Conservation (phyloP, 2,113 vertebrate genomes). For the Sclerurus mexicanus region DNA sequence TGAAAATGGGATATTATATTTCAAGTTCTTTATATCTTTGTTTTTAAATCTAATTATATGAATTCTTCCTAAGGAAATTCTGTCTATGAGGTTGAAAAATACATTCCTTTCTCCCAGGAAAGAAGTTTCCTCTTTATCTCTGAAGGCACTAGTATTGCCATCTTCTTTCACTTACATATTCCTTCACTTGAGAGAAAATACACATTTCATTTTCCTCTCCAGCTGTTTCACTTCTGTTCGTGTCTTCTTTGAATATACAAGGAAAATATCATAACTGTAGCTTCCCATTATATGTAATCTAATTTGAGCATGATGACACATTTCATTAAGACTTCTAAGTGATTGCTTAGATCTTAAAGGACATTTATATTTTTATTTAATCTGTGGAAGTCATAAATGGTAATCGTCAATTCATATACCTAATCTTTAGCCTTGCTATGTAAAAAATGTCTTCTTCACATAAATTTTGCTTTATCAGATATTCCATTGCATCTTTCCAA, state of each 20-base stretch:
- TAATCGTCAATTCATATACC: background rate
- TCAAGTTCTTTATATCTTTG: background rate
- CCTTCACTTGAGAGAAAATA: conserved; percentile 36
- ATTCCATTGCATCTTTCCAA: background rate
- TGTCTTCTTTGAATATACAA: background rate
- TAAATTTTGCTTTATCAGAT: background rate
- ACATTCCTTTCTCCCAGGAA: background rate
- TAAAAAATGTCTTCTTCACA: background rate
- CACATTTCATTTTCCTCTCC: conserved; percentile 52
- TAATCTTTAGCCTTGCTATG: background rate
- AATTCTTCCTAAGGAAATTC: background rate
- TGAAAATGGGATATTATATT: background rate
- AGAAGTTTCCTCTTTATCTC: background rate
- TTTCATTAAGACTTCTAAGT: conserved; percentile 48
- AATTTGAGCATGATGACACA: conserved; percentile 39
- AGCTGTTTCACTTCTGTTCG: conserved; percentile 42
- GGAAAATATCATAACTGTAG: conserved; percentile 27
- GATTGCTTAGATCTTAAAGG: conserved; percentile 42
- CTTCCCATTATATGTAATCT: conserved; percentile 14
- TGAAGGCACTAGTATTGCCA: background rate
- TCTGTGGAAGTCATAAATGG: conserved; percentile 38
- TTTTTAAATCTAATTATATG: background rate
- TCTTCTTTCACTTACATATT: background rate
- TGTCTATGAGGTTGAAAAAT: background rate
- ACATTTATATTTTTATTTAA: conserved; percentile 60